phyloP scores from a whole-genome alignment of 2,797 vertebrate genomes.

The Eidolon dupreanum region DNA sequence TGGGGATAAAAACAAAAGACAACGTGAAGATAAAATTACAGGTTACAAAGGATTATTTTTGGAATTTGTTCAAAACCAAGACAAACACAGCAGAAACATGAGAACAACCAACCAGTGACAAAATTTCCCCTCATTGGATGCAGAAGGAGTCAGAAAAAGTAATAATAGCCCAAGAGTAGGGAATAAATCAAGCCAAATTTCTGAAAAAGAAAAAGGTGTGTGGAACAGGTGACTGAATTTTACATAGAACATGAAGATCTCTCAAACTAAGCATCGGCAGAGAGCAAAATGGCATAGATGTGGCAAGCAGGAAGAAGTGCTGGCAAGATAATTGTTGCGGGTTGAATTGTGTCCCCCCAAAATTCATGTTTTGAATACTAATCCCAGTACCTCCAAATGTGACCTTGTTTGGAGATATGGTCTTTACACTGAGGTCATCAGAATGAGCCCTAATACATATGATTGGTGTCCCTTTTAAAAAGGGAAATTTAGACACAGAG shows the following conservation, averaged over 20 bases:
- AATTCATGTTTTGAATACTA: not conserved
- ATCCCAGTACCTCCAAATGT: not conserved
- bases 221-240: not conserved
- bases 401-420: not conserved
- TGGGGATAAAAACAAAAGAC: conserved; percentile 58
- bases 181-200: not conserved
- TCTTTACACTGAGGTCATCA: not conserved
- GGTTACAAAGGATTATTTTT: conserved; percentile 50
- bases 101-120: conserved; percentile 34
- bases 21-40: conserved; percentile 62
- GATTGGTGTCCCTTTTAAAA: not conserved
- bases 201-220: not conserved
- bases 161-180: not conserved
- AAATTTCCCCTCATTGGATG: not conserved
- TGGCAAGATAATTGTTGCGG: not conserved
- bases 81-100: not conserved
- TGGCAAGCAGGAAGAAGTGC: not conserved
- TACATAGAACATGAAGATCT: too few species aligned
- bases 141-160: conserved; percentile 1
- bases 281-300: not conserved
- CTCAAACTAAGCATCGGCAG: not conserved
- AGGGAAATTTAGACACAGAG: not conserved
- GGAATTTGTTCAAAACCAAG: conserved; percentile 59
- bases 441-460: not conserved
- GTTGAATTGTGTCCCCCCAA: not conserved